Evolutionary conservation across 2,888 invertebrate species (phyloP), one percentile per base, ranked within the genome.

Genomic region (Drosophila lutescens): DNA sequence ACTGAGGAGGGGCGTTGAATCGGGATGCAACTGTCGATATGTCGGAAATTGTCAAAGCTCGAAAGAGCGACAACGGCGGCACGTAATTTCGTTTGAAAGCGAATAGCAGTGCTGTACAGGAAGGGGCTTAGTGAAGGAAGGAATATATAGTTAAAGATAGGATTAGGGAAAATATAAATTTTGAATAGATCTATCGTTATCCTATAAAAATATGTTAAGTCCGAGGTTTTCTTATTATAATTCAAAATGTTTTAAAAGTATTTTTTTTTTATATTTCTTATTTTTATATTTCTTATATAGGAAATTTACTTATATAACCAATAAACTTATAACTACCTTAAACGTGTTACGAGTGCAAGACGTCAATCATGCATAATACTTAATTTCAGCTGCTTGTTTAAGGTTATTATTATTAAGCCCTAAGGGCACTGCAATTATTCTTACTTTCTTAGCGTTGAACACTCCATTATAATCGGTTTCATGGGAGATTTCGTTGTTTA

Each of bases 1-100:
- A 13, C 38, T 41, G 54, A 23, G 36, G 53, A 60, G 53, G 57
- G 62, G 36, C 43, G 40, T 51, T 30, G 32, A 49, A 46, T 20
- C 32, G 43, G 49, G 68, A 46, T 78, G 77, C 76, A 76, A 68
- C 74, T 84, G 79, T 80, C 89, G 74, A 84, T 80, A 66, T 78
- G 84, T 84, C 84, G 84, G 89, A 84, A 88, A 75, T 74, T 86
- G 89, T 88, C 89, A 75, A 74, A 71, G 73, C 78, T 26, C 20
- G 47, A 49, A 63, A 57, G 30, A 59, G 53, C 54, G 55, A 65
- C 61, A 57, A 40, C 61, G 59, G 47, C 70, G 47, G 70, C 84
- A 78, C 81, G 71, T 80, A 74, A 86, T 83, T 80, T 84, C 57
- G 65, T 70, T 72, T 56, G 67, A 73, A 82, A 82, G 63, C 55